Evolutionary conservation across 2,888 invertebrate species (phyloP).

Genomic region (Hyposoter dolosus): DNA sequence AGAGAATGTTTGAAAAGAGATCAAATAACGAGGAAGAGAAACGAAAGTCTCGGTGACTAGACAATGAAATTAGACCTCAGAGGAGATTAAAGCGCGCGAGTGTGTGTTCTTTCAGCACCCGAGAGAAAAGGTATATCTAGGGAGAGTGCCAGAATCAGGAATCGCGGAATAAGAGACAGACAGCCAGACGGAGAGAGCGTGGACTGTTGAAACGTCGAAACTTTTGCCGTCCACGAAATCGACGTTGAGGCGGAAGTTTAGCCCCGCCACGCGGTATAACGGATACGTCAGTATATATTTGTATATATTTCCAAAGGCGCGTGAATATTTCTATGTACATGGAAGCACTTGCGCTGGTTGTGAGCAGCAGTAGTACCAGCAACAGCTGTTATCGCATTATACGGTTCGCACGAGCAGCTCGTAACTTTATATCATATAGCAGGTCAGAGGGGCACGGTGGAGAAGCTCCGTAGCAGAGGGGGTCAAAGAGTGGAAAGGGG

Average conservation of each 20-base stretch:
- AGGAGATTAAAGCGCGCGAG: constrained; percentile 45
- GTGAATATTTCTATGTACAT: constrained; percentile 31
- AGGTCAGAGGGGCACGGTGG: constrained; percentile 66
- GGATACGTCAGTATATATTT: constrained; percentile 3
- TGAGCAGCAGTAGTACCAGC: constrained; percentile 66
- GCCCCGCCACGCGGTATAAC: constrained; percentile 25
- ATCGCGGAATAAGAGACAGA: constrained; percentile 13
- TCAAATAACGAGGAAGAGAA: constrained; percentile 2
- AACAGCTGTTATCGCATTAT: constrained; percentile 83
- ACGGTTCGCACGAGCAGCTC: constrained; percentile 82
- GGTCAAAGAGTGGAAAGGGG: constrained; percentile 66
- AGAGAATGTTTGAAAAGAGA: not conserved
- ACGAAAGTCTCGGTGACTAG: not conserved
- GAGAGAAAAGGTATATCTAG: constrained; percentile 23
- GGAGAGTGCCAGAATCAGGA: not conserved
- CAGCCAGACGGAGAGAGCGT: constrained; percentile 47
- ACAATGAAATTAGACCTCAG: not conserved
- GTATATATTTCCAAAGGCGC: constrained; percentile 27
- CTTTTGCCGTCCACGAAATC: constrained; percentile 77
- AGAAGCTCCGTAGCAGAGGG: constrained; percentile 60
- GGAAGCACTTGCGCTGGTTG: constrained; percentile 38
- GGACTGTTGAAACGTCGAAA: constrained; percentile 78
- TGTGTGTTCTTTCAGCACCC: constrained; percentile 22
- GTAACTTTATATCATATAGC: constrained; percentile 81
- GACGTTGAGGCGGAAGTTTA: constrained; percentile 56